Conservation (phyloP, 2,113 vertebrate species). For the Chionodraco myersi region DNA sequence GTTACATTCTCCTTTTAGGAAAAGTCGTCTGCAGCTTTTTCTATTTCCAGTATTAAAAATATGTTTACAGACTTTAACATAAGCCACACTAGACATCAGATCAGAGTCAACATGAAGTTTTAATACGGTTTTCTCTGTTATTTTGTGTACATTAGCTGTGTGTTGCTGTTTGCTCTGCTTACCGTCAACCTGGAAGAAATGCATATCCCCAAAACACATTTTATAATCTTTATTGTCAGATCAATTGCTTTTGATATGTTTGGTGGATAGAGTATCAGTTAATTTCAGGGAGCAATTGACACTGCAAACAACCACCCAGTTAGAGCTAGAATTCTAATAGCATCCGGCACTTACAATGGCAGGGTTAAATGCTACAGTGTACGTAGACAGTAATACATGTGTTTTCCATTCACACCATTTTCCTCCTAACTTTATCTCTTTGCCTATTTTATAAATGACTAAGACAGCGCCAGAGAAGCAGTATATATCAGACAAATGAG, state of each 20-base stretch:
- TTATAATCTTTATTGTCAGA: not conserved
- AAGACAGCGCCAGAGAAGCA: slow-evolving; percentile 20
- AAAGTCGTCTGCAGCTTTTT: slow-evolving; percentile 20
- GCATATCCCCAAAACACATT: not conserved
- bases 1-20: not conserved
- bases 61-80: not conserved
- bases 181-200: slow-evolving; percentile 9
- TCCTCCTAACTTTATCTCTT: slow-evolving; percentile 16
- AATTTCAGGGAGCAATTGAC: not conserved
- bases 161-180: not conserved
- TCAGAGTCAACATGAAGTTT: slow-evolving; percentile 10
- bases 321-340: not conserved
- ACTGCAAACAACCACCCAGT: not conserved
- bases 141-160: not conserved
- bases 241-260: not conserved
- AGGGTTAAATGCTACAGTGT: not conserved
- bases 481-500: slow-evolving; percentile 21
- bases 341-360: not conserved
- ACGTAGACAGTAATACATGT: slow-evolving; percentile 16
- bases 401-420: slow-evolving; percentile 14
- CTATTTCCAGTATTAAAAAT: not conserved
- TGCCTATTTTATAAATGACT: slow-evolving; percentile 14
- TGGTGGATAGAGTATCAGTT: not conserved
- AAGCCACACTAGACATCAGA: not conserved
- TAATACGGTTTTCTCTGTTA: slow-evolving; percentile 19